Evolutionary conservation across 2,113 vertebrate genomes (phyloP), one percentile per base, ranked within the genome.

Genomic region (Sinocyclocheilus rhinocerous): DNA sequence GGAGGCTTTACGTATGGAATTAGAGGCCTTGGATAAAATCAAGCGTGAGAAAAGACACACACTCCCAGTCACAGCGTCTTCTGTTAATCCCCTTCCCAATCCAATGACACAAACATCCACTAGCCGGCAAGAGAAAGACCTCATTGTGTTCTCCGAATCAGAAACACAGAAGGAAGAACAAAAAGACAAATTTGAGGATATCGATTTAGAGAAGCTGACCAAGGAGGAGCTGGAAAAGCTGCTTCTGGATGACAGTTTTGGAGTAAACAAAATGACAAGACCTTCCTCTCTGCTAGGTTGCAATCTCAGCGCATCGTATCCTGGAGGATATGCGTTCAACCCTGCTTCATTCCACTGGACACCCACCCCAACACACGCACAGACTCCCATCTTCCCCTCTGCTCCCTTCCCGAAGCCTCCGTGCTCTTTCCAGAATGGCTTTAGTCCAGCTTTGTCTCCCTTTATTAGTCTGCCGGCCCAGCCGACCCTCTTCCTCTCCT

Each of bases 1-100:
- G 92, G 98, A 99, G 92, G 98, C 98, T n/a, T 94, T 99, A 86
- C 97, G 97, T 82, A 99, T 99, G 98, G 98, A 99, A 94, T 96
- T 95, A 73, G 98, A 99, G 65, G 98, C 98, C 10, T 93, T 99
- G 92, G 97, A 97, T 52, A 97, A 96, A 92, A 90, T 99, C 88
- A 97, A 96, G 89, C 96, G 95, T 84, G 97, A 96, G 48, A 97
- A 95, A 91, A 93, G 92, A 81, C 93, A 90, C 90, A 92, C 90
- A 52, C 90, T 89, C 86, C 91, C 92, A 63, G 86, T 87, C 52
- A 82, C 89, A 18, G 26, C 90, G 11, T 69, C 90, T 7, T 85
- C 84, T 6, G 83, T 90, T 91, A 89, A 92, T 90, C 87, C 92
- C 85, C 87, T 42, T n/a, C 69, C 87, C 18, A 89, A 89, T n/a